These are phyloP conservation scores for Drosophila testacea DNA, from an alignment of 2,888 invertebrate genomes.

Conservation along the genomic window DNA sequence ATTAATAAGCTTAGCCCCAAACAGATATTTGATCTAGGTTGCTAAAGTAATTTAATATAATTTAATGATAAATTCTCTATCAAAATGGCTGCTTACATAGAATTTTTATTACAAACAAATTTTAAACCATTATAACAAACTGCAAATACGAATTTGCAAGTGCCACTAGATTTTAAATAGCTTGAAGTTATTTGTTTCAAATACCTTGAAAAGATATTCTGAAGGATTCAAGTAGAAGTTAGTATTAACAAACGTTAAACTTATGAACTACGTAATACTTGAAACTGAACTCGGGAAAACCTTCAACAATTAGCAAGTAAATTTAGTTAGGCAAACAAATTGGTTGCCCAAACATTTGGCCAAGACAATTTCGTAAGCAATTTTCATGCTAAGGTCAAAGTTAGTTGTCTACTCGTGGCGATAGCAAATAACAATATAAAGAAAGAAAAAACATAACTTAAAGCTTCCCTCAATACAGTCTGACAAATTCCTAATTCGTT, in stretches of 20 bases:
- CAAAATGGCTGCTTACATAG: too few relatives aligned
- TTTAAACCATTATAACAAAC: too few relatives aligned
- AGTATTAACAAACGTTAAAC: neutral
- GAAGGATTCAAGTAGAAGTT: neutral
- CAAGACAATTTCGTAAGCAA: conserved; percentile 50
- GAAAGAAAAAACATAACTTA: conserved; percentile 6
- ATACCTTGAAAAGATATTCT: neutral
- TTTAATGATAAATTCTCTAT: neutral
- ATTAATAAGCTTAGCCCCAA: neutral
- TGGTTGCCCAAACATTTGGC: conserved; percentile 29
- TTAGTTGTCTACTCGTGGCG: conserved; percentile 16
- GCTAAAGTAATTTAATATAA: neutral
- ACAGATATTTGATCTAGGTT: neutral
- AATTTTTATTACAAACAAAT: too few relatives aligned
- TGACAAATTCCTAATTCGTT: conserved; percentile 28
- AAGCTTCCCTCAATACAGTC: conserved; percentile 8
- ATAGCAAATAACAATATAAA: conserved; percentile 30
- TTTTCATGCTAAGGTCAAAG: conserved; percentile 63
- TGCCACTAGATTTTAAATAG: too few relatives aligned
- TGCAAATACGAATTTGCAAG: too few relatives aligned
- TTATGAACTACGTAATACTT: neutral
- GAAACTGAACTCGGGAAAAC: conserved; percentile 24
- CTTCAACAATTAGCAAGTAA: conserved; percentile 51
- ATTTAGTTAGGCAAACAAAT: conserved; percentile 50
- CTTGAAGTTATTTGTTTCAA: too few relatives aligned